A percentile compares a stretch with the other conserved stretches of the same genome.
Conservation (phyloP, 2,888 invertebrate genomes). For the Campopleginae sp. region DNA sequence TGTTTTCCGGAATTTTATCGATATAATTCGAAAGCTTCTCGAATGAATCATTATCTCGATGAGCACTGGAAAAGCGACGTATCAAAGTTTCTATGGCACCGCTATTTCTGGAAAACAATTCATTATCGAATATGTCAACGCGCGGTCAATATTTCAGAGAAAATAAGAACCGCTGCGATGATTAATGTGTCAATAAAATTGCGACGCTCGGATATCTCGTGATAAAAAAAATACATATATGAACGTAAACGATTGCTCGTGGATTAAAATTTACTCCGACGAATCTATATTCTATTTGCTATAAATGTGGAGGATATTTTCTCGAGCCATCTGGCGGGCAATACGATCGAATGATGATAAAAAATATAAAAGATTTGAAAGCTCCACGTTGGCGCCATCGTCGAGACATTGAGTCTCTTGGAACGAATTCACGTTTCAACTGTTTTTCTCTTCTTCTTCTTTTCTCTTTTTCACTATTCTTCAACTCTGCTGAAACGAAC, state of each 20-base stretch:
- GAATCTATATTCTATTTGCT: not conserved
- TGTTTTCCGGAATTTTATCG: slow-evolving; percentile 7
- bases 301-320: slow-evolving; percentile 11
- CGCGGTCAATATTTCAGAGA: not conserved
- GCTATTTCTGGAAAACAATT: not conserved
- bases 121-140: slow-evolving; percentile 4
- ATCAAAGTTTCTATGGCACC: slow-evolving; percentile 9
- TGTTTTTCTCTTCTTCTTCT: slow-evolving; percentile 7
- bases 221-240: slow-evolving; percentile 19
- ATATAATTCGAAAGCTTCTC: not conserved
- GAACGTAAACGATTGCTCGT: not conserved
- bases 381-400: slow-evolving; percentile 30
- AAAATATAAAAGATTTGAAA: slow-evolving; percentile 6
- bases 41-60: slow-evolving; percentile 13
- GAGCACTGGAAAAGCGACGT: slow-evolving; percentile 4
- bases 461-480: not conserved
- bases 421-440: slow-evolving; percentile 23
- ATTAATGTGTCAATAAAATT: slow-evolving; percentile 27
- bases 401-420: slow-evolving; percentile 12
- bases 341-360: slow-evolving; percentile 45
- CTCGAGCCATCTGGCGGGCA: slow-evolving; percentile 9
- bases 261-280: not conserved
- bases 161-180: slow-evolving; percentile 1
- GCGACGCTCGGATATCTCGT: slow-evolving; percentile 1
- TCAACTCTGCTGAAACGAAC: slow-evolving; percentile 16